Conservation (phyloP, 2,888 invertebrate genomes). For the Imbricaverruca yamaguchii region DNA sequence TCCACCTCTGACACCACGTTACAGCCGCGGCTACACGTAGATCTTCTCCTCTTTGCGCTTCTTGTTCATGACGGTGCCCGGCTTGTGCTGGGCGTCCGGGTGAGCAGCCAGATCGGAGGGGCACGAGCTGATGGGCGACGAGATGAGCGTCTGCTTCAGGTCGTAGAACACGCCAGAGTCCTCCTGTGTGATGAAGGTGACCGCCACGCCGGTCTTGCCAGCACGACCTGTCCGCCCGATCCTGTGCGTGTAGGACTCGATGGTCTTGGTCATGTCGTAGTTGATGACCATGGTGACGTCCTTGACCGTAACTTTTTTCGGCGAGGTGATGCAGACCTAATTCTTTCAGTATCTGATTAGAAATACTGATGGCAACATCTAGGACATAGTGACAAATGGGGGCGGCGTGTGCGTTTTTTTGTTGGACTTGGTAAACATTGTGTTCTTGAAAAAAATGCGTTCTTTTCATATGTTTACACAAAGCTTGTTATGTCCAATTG, state of each 20-base stretch:
- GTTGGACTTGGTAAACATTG: no score
- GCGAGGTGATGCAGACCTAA: no score
- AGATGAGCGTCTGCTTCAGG: slow-evolving; percentile 79
- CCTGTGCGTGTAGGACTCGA: slow-evolving; percentile 56
- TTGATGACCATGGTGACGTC: slow-evolving; percentile 99
- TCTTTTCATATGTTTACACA: no score
- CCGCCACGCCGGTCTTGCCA: slow-evolving; percentile 92
- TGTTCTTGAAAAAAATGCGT: no score
- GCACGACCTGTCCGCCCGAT: slow-evolving; percentile 65
- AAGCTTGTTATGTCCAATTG: no score
- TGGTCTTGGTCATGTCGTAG: slow-evolving; percentile 99
- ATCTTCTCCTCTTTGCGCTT: slow-evolving; percentile 91
- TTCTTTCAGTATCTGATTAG: no score
- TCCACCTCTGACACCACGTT: no score
- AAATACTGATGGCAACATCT: no score
- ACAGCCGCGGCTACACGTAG: slow-evolving; percentile 58
- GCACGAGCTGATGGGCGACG: slow-evolving; percentile 87
- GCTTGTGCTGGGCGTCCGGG: slow-evolving; percentile 96
- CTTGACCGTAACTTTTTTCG: no score
- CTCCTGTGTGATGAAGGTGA: slow-evolving; percentile 95
- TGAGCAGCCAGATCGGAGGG: slow-evolving; percentile 96
- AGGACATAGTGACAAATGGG: no score
- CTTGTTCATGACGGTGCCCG: slow-evolving; percentile 81
- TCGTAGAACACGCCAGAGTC: slow-evolving; percentile 94
- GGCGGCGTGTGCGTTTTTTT: no score